Base-by-base conservation (phyloP, 2,888 invertebrate genomes). In the Candidula unifasciata region DNA sequence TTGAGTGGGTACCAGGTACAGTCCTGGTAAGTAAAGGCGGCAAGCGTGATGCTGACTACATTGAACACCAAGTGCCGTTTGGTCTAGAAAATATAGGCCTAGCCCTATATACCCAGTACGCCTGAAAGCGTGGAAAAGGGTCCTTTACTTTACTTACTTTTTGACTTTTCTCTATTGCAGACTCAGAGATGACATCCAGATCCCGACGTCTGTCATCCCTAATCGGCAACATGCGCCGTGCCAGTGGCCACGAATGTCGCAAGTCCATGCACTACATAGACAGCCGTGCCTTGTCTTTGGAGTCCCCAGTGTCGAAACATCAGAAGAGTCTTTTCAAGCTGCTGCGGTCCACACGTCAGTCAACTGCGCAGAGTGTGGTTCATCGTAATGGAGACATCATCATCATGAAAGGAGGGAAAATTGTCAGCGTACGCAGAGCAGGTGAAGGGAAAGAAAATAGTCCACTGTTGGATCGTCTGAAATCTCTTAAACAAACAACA, bases 361-460 rank as follows among this genome's bases (percentile, higher is more conserved):
- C 86, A 18, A 84, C 74, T 24, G 86, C 86, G 13, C 83, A 83
- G 52, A 91, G 89, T 80, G 91, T 91, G 1, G 87, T 92, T 13
- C 91, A 91, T 37, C 88, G 89, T 57, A 90, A 92, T 54, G 91
- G 90, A 16, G 89, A 91, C 8, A 84, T 91, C 0, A 90, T 92
- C 73, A 88, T 91, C 57, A 89, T 91, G 66, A 92, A 92, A 86
- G 90, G 89, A 71, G 91, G 91, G 2, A 92, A 92, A 86, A 91
- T 91, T 37, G 90, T 92, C 57, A 90, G 91, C 33, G 89, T 91
- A 24, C 35, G 76, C 2, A 44, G 73, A 64, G 69, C 64, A 13
- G 74, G 60, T 0, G 74, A 74, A 60, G 82, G 64, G 16, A 73
- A 64, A 52, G 82, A 82, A 68, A 68, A 77, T 2, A 77, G 77